A percentile compares a stretch with the other conserved stretches of the same genome.
Evolutionary conservation across 2,888 invertebrate species (phyloP).

Genomic region (Phorcus lineatus): DNA sequence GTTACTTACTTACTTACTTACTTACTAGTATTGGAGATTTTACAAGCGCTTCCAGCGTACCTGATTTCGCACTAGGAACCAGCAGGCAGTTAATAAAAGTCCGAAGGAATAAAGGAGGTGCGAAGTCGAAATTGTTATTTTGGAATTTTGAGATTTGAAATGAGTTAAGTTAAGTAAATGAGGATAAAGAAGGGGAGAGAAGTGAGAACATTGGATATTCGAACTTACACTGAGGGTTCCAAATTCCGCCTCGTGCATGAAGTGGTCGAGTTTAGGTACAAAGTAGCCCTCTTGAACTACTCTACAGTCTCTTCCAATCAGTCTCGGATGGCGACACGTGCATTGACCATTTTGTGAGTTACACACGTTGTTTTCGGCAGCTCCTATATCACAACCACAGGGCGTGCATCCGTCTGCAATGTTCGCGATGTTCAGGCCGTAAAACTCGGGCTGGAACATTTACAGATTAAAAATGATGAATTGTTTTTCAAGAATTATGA

Average conservation of each 20-base stretch:
- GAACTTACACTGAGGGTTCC: background rate
- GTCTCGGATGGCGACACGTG: slow-evolving; percentile 44
- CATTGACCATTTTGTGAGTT: slow-evolving; percentile 47
- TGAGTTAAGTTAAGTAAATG: no score
- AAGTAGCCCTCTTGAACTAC: slow-evolving; percentile 39
- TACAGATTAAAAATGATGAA: background rate
- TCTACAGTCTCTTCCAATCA: slow-evolving; percentile 45
- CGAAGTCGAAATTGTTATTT: no score
- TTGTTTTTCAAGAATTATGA: no score
- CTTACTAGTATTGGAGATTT: no score
- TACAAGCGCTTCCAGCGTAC: no score
- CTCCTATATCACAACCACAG: slow-evolving; percentile 58
- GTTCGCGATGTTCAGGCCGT: slow-evolving; percentile 39
- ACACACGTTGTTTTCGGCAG: slow-evolving; percentile 40
- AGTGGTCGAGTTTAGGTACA: slow-evolving; percentile 53
- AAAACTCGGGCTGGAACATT: slow-evolving; percentile 41
- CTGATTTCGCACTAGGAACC: no score
- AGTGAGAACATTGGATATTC: no score
- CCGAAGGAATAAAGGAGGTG: no score
- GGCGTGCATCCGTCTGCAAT: slow-evolving; percentile 49
- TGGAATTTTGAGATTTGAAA: no score
- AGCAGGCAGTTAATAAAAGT: no score
- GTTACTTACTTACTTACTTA: no score
- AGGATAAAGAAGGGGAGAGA: no score
- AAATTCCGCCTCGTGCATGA: slow-evolving; percentile 55